Base-by-base conservation (phyloP, 2,113 vertebrate species). In the Larimichthys crocea region DNA sequence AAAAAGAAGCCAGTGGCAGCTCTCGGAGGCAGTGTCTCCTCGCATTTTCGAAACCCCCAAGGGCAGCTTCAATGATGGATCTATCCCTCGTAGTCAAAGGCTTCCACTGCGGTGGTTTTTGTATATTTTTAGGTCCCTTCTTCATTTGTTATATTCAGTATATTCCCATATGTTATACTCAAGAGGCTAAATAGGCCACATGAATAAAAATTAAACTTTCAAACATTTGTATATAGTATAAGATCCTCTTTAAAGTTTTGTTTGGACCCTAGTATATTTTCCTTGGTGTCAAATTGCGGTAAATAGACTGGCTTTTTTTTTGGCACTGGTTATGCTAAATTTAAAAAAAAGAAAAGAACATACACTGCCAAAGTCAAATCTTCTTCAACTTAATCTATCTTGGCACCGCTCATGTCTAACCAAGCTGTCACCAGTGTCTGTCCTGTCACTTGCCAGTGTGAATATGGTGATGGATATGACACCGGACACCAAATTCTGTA, bases 61-160 rank as follows among this genome's bases (percentile, higher is more conserved):
- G 91, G 92, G 64, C 62, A 20, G 75, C 80, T 67, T 72, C 46
- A 42, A 74, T 88, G 85, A 91, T 88, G 82, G 86, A 82, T 88
- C 76, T 24, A 76, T 91, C 67, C 74, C 82, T 88, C 80, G 61
- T 81, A 46, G 80, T 87, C 80, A 70, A n/a, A 81, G 11, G 76
- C 84, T 74, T 85, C 57, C 64, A 40, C 82, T 56, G 61, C 5
- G 35, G 79, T 42, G 60, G 68, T 66, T 75, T 60, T 74, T 80
- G 42, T 85, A 40, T 84, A 79, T 75, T 80, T 83, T 82, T 56
- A 84, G 52, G 24, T 24, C 65, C 17, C 35, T 64, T 22, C 80
- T 40, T 77, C 56, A 74, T 85, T 84, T 87, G 59, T 80, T 76
- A 70, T 75, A 15, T 76, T 31, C n/a, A 20, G 14, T 20, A 14